Conservation (phyloP, 2,888 invertebrate species). For the Sthenelais limicola region DNA sequence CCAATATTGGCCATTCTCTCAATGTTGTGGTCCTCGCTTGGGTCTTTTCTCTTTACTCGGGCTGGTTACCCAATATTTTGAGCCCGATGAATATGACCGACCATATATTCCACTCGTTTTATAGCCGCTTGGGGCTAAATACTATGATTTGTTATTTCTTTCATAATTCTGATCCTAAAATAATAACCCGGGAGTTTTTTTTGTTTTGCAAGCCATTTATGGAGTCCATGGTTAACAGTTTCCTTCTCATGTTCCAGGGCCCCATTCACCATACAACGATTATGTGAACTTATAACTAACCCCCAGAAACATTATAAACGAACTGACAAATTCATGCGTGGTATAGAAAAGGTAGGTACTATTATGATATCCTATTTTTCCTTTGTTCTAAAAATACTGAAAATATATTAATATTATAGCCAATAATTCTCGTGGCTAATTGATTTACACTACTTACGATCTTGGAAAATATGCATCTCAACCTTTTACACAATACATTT, state of each 20-base stretch:
- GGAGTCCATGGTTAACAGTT: background rate
- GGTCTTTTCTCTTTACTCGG: background rate
- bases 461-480: no score
- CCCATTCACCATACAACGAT: conserved; percentile 95
- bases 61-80: background rate
- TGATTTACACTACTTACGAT: no score
- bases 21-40: background rate
- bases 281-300: conserved; percentile 92
- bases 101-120: no score
- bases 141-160: no score
- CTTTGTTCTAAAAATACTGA: background rate
- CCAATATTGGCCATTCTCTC: background rate
- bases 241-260: conserved; percentile 77
- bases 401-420: background rate
- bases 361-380: no score
- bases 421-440: no score
- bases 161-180: no score
- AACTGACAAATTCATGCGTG: conserved; percentile 96
- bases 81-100: no score
- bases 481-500: no score
- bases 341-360: conserved; percentile 87
- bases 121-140: no score
- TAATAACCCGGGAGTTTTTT: background rate
- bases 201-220: background rate
- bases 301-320: conserved; percentile 95